Conservation (phyloP, 2,888 invertebrate species). For the Phengaris arion region DNA sequence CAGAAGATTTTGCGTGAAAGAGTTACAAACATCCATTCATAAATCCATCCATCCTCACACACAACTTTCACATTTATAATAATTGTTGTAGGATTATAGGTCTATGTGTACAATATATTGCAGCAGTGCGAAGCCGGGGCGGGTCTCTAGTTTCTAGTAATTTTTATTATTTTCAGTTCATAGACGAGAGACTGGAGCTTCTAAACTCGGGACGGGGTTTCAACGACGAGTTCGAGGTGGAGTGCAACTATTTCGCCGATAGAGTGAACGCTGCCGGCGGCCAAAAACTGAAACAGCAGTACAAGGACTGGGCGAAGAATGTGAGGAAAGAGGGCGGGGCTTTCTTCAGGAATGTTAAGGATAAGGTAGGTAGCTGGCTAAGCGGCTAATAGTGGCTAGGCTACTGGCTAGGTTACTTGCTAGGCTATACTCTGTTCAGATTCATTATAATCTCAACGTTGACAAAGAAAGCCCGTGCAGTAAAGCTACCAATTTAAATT, state of each 20-base stretch:
- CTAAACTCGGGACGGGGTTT: slow-evolving; percentile 95
- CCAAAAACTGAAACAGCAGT: slow-evolving; percentile 71
- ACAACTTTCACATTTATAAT: too few relatives aligned
- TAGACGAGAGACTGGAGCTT: slow-evolving; percentile 95
- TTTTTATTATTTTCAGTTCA: slow-evolving; percentile 82
- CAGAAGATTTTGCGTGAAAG: too few relatives aligned
- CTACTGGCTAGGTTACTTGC: too few relatives aligned
- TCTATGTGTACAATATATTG: too few relatives aligned
- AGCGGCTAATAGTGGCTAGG: not conserved
- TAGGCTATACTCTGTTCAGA: too few relatives aligned
- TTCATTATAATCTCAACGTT: too few relatives aligned
- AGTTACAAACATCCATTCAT: too few relatives aligned
- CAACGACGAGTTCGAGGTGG: slow-evolving; percentile 96
- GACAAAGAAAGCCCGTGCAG: too few relatives aligned
- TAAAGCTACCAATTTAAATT: too few relatives aligned
- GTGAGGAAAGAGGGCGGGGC: slow-evolving; percentile 90
- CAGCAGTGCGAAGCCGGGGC: too few relatives aligned
- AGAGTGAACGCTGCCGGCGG: slow-evolving; percentile 72
- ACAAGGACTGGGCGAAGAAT: slow-evolving; percentile 87
- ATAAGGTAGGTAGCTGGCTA: slow-evolving; percentile 86
- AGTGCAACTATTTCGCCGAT: slow-evolving; percentile 81
- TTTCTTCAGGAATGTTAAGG: slow-evolving; percentile 92
- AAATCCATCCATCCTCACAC: too few relatives aligned
- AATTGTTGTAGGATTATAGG: too few relatives aligned
- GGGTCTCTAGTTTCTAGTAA: not conserved